These are phyloP conservation scores for Matsumyia berberina DNA, from an alignment of 2,888 invertebrate genomes.

Conservation along the genomic window DNA sequence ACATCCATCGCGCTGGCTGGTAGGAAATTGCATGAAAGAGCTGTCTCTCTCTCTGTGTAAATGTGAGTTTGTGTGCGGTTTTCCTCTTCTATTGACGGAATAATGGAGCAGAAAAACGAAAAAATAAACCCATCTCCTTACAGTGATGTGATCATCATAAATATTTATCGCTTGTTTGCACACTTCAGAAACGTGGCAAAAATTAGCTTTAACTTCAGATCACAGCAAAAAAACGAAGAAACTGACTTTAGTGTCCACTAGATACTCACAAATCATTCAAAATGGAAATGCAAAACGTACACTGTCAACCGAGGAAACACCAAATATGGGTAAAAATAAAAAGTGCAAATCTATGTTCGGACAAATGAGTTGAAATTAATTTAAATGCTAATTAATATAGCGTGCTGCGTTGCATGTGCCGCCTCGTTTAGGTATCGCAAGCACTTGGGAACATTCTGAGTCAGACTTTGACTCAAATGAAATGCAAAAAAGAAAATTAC, in stretches of 20 bases:
- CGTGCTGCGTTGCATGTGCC: slow-evolving; percentile 56
- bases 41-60: slow-evolving; percentile 4
- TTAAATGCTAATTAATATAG: slow-evolving; percentile 76
- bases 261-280: slow-evolving; percentile 3
- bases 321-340: slow-evolving; percentile 60
- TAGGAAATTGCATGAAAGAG: slow-evolving; percentile 66
- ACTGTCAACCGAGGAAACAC: slow-evolving; percentile 17
- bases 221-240: slow-evolving; percentile 10
- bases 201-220: slow-evolving; percentile 65
- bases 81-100: slow-evolving; percentile 49
- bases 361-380: slow-evolving; percentile 76
- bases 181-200: slow-evolving; percentile 71
- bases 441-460: slow-evolving; percentile 31
- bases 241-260: not conserved
- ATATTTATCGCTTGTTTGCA: slow-evolving; percentile 76
- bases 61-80: slow-evolving; percentile 46
- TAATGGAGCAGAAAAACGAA: slow-evolving; percentile 55
- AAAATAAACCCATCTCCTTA: slow-evolving; percentile 51
- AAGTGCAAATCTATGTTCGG: slow-evolving; percentile 74
- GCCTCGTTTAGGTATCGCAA: slow-evolving; percentile 42
- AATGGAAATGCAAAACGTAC: slow-evolving; percentile 31
- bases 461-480: slow-evolving; percentile 14
- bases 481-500: slow-evolving; percentile 37
- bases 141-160: slow-evolving; percentile 70
- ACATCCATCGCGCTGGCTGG: slow-evolving; percentile 65